Conservation (phyloP, 2,113 vertebrate species). For the Carollia perspicillata region DNA sequence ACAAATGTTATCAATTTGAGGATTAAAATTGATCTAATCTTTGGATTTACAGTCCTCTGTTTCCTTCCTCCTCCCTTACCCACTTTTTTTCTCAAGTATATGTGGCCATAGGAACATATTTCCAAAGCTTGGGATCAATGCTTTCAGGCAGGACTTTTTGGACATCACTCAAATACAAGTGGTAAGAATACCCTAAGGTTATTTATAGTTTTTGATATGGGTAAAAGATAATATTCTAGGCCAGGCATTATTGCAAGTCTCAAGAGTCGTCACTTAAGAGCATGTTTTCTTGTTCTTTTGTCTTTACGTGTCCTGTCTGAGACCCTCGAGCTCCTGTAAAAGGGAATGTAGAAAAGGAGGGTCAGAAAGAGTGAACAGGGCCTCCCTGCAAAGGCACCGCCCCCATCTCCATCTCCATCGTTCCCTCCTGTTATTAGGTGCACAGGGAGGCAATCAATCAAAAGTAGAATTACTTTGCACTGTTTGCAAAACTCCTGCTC, state of each 20-base stretch:
- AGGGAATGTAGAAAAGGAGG: background rate
- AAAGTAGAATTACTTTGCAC: background rate
- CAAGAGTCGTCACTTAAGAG: background rate
- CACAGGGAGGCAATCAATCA: background rate
- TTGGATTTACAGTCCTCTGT: background rate
- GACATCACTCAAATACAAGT: background rate
- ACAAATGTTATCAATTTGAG: background rate
- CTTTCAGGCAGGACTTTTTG: background rate
- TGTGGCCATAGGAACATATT: background rate
- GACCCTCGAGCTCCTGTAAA: background rate
- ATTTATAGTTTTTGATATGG: background rate
- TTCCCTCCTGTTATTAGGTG: background rate
- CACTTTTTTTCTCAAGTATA: background rate
- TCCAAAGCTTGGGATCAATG: background rate
- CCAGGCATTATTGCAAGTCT: background rate
- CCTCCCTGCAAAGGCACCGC: background rate
- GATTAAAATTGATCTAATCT: background rate
- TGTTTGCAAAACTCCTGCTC: background rate
- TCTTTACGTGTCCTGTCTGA: background rate
- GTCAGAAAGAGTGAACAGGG: background rate
- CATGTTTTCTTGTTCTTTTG: background rate
- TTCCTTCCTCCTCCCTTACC: background rate
- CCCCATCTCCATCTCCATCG: background rate
- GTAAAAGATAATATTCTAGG: background rate
- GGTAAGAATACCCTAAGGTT: background rate